Base-by-base conservation (phyloP, 2,888 invertebrate genomes). In the Bugula neritina region DNA sequence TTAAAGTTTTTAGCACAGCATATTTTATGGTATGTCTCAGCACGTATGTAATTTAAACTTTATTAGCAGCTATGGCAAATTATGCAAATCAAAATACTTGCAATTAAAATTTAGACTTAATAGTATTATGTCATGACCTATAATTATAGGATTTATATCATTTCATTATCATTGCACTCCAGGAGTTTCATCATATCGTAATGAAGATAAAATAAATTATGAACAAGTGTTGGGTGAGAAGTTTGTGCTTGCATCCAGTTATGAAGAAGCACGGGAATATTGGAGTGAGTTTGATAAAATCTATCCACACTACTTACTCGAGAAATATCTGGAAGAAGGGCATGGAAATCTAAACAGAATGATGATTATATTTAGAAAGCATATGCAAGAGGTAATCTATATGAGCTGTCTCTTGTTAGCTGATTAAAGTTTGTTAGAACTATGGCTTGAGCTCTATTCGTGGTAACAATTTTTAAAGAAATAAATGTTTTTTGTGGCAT, bases 241-340 rank as follows among this genome's bases (percentile, higher is more conserved):
- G 52, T 70, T 70, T 54, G 70, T 70, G 23, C 23, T 70, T 5
- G 43, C 52, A 35, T 23, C 10, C 13, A 27, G 54, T 29, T 54
- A 54, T 23, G 52, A 54, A 17, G 70, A 54, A 17, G 70, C 35
- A 2, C 35, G 70, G 43, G 54, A 70, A 27, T 70, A 70, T 25
- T 70, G 70, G 70, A 70, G 70, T 31, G 70, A 70, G 52, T 70
- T 70, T 54, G 70, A 70, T 70, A 43, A 54, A 17, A 43, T 70
- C 17, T 70, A 29, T 43, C 70, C 70, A 27, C 70, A 70, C 23
- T 70, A 10, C 31, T 3, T 70, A 2, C 35, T 70, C 2, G 70
- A 70, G 52, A 70, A 35, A 43, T 25, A n/a, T 23, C 52, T 70
- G 3, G 54, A 54, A 29, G 25, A 70, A 54, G 70, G 52, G 5